A percentile compares a stretch with the other conserved stretches of the same genome.
phyloP scores from a whole-genome alignment of 2,888 invertebrate genomes.

The Amblyjoppa proteus region DNA sequence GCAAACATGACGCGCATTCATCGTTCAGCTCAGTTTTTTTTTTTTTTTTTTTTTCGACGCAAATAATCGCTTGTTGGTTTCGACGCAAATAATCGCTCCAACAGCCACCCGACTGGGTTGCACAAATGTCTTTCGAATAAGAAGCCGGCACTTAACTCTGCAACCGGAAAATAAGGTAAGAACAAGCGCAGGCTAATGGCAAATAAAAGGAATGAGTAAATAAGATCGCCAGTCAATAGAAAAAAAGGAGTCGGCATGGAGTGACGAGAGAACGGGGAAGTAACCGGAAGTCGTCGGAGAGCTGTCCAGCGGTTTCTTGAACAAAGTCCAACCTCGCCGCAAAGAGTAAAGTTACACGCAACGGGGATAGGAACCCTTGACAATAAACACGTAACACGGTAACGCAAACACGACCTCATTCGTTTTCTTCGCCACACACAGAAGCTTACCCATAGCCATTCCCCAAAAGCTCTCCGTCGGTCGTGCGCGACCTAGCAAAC shows the following conservation, averaged over 20 bases:
- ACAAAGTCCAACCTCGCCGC: constrained; percentile 26
- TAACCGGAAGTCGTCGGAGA: constrained; percentile 20
- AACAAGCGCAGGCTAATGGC: constrained; percentile 3
- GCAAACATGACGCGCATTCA: not conserved
- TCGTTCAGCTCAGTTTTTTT: not conserved
- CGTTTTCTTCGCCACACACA: constrained; percentile 21
- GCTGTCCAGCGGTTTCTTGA: constrained; percentile 43
- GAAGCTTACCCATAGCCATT: constrained; percentile 26
- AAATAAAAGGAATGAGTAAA: not conserved
- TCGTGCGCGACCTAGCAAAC: constrained; percentile 37
- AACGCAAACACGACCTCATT: constrained; percentile 15
- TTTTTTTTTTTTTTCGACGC: not conserved
- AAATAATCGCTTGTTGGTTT: not conserved
- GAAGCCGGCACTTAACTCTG: not conserved
- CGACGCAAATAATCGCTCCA: not conserved
- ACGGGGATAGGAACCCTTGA: constrained; percentile 38
- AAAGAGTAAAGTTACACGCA: constrained; percentile 47
- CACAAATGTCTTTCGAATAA: not conserved
- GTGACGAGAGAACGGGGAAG: not conserved
- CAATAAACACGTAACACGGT: constrained; percentile 20
- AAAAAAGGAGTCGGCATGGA: constrained; percentile 20
- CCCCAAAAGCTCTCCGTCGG: constrained; percentile 21
- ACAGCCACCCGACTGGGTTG: not conserved
- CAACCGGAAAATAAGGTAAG: constrained; percentile 26
- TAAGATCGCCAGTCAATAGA: not conserved